Evolutionary conservation across 2,888 invertebrate species (phyloP), one percentile per base, ranked within the genome.

Genomic region (Steinernema hermaphroditum): DNA sequence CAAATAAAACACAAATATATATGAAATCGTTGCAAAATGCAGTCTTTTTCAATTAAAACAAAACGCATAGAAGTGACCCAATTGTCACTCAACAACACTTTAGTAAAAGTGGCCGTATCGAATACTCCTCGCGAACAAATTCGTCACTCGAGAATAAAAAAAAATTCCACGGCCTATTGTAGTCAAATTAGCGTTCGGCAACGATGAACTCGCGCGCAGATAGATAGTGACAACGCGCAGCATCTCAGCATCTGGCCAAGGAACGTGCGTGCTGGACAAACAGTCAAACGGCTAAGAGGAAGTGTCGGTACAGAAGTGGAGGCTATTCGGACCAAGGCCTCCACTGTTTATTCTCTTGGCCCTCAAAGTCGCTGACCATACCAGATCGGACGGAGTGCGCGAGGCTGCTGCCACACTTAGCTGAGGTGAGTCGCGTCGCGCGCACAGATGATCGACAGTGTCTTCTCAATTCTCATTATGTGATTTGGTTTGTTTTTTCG

Each of bases 341-440:
- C 16, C 46, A 32, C 62, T 62, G 62, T 62, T 62, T 62, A 62
- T 62, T 62, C 62, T 62, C 29, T 29, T 54, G 62, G 62, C 27
- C 62, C 62, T 62, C 62, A 62, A 62, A 62, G 62, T 62, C 62
- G 62, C 62, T 62, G 62, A 62, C 62, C 62, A 62, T 62, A 62
- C 62, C 62, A 62, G 62, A 62, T 32, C 50, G 50, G 50, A 24
- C 50, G 24, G n/a, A n/a, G n/a, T 24, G 37, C 37, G 50, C n/a
- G 19, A 50, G 50, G 50, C 50, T 50, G 50, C 50, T 24, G 24
- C n/a, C 46, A 9, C 22, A 19, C 50, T 2, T 43, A 8, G 46
- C 46, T 14, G 46, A 46, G 46, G 16, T 2, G n/a, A 46, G 46
- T 16, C 46, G 46, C 46, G 19, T 14, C 46, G 43, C 43, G 43